Conservation (phyloP, 2,113 vertebrate species). For the Numida meleagris region DNA sequence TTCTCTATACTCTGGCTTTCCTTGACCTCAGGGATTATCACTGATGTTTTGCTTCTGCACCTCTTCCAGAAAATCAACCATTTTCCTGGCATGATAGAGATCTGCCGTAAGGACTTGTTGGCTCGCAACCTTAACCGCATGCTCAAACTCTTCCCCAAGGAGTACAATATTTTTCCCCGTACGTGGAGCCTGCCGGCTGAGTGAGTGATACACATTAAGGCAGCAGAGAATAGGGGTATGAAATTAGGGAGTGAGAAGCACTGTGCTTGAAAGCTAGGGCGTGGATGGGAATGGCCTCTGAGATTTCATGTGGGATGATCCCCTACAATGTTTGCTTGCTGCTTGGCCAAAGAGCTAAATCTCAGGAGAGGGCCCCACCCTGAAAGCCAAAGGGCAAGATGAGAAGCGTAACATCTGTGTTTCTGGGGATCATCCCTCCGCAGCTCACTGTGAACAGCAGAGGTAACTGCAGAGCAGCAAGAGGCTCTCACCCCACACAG, state of each 20-base stretch:
- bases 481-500: too few species aligned
- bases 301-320: neutral
- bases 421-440: neutral
- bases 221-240: fast-evolving
- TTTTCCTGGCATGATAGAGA: conserved; percentile 83
- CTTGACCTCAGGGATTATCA: fast-evolving
- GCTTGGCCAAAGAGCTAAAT: neutral
- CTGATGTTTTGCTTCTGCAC: neutral
- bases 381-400: neutral
- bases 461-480: neutral
- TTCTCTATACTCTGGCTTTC: fast-evolving
- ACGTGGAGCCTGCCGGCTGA: conserved; percentile 83
- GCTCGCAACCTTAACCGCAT: conserved; percentile 82
- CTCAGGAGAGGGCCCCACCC: neutral
- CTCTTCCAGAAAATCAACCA: conserved; percentile 83
- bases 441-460: neutral
- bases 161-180: conserved; percentile 79
- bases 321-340: fast-evolving
- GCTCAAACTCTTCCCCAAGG: conserved; percentile 78
- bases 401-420: neutral
- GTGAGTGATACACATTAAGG: conserved; percentile 22
- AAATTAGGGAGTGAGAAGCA: neutral
- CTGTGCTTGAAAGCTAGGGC: neutral
- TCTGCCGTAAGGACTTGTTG: conserved; percentile 82
- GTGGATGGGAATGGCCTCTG: neutral